Evolutionary conservation across 2,113 vertebrate genomes (phyloP).

Genomic region (Solea senegalensis): DNA sequence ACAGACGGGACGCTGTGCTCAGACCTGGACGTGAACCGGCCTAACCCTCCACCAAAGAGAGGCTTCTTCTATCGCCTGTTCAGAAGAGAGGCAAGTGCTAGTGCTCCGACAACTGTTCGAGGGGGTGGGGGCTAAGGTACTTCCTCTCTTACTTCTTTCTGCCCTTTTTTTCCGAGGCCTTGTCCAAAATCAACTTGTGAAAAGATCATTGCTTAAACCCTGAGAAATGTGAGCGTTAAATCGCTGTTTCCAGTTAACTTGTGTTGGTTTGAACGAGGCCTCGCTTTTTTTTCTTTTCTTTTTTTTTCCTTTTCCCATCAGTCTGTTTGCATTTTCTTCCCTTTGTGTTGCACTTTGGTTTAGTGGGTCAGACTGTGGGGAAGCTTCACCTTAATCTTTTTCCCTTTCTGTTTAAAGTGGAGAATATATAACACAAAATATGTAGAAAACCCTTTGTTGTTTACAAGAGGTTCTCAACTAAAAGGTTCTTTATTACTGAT

Average conservation of each 20-base stretch:
- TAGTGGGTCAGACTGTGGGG: not conserved
- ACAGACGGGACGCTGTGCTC: constrained; percentile 78
- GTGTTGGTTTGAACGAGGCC: constrained; percentile 43
- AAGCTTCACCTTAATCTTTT: not conserved
- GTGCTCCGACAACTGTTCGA: constrained; percentile 72
- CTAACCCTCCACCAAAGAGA: constrained; percentile 83
- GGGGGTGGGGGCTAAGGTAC: constrained; percentile 84
- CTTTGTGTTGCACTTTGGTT: not conserved
- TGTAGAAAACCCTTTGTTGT: no score
- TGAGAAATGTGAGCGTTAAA: not conserved
- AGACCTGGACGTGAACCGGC: constrained; percentile 77
- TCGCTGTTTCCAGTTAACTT: not conserved
- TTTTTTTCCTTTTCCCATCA: not conserved
- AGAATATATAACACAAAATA: no score
- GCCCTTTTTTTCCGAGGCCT: constrained; percentile 41
- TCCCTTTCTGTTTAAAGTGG: no score
- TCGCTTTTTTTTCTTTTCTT: not conserved
- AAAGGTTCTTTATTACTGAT: no score
- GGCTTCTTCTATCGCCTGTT: constrained; percentile 90
- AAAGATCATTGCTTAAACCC: not conserved
- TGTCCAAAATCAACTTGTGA: constrained; percentile 39
- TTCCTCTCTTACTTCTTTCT: constrained; percentile 65
- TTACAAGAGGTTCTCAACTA: no score
- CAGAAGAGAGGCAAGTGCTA: constrained; percentile 88
- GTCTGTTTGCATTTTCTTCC: not conserved